Evolutionary conservation across 2,888 invertebrate species (phyloP), one percentile per base, ranked within the genome.

Genomic region (Catotricha subobsoleta): DNA sequence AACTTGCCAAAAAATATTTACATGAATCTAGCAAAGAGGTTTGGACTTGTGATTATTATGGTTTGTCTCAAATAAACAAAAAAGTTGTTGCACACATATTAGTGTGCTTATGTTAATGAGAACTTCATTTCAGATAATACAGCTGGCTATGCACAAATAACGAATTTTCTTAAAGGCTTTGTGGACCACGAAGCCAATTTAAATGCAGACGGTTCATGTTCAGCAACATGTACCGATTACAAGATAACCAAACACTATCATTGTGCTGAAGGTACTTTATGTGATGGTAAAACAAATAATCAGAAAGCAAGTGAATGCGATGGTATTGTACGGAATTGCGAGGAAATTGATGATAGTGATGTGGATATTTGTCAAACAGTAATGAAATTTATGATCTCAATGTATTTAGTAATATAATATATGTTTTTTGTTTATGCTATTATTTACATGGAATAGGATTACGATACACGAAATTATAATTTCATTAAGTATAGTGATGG

Each of bases 131-230:
- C n/a, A n/a, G n/a, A n/a, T n/a, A n/a, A n/a, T n/a, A n/a, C n/a
- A n/a, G n/a, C n/a, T n/a, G n/a, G n/a, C n/a, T n/a, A n/a, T n/a
- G n/a, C 36, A n/a, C 23, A 36, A 19, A 30, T 83, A 46, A 81
- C 78, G 2, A 71, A 76, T 44, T 63, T 84, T 1, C 67, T 84
- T 19, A 79, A 82, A 65, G 82, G 82, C 3, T 81, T 79, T 60
- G 64, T 84, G 28, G 79, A 80, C 52, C 83, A 84, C 59, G 84
- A 83, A 54, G 80, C 80, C 10, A 80, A 83, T 58, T 64, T 84
- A 62, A 83, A 82, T 57, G 48, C 62, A 0, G 70, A 72, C 3
- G 62, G 66, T 2, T 74, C 77, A 0, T 84, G 84, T 58, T 62
- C 68, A 27, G 77, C 81, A 54, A 75, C 76, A 54, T 84, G 84